A percentile compares a stretch with the other conserved stretches of the same genome.
Conservation (phyloP, 23 tunicate genomes). For the Phallusia fumigata region DNA sequence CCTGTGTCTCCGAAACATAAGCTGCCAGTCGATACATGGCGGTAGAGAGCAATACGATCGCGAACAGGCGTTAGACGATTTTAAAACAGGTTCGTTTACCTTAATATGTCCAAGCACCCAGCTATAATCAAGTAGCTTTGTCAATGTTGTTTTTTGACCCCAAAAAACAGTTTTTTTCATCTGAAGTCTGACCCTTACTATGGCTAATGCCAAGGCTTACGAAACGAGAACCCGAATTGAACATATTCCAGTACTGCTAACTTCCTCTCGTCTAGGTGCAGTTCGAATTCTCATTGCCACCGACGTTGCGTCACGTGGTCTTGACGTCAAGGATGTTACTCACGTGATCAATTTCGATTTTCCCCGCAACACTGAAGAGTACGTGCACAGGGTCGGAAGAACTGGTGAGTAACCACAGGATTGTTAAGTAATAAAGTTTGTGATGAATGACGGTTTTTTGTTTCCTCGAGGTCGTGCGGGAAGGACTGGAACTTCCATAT, state of each 20-base stretch:
- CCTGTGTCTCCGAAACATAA: constrained; percentile 24
- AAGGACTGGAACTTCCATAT: constrained; percentile 55
- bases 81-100: constrained; percentile 48
- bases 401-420: constrained; percentile 43
- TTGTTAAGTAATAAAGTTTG: background rate
- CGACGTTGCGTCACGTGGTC: constrained; percentile 96
- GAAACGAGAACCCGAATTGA: too few relatives aligned
- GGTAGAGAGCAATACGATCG: constrained; percentile 91
- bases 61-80: constrained; percentile 86
- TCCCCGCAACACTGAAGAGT: constrained; percentile 96
- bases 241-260: too few relatives aligned
- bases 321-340: constrained; percentile 91
- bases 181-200: too few relatives aligned
- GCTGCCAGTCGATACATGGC: constrained; percentile 87
- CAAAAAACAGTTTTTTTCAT: too few relatives aligned
- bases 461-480: constrained; percentile 66
- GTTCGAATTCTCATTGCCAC: constrained; percentile 81
- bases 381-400: constrained; percentile 95
- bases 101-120: background rate
- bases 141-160: too few relatives aligned
- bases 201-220: too few relatives aligned
- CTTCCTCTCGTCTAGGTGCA: constrained; percentile 12
- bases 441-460: too few relatives aligned
- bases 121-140: too few relatives aligned
- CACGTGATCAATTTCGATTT: constrained; percentile 95